A percentile compares a stretch with the other conserved stretches of the same genome.
phyloP scores from a whole-genome alignment of 2,888 invertebrate species.

The Amaurobius ferox region DNA sequence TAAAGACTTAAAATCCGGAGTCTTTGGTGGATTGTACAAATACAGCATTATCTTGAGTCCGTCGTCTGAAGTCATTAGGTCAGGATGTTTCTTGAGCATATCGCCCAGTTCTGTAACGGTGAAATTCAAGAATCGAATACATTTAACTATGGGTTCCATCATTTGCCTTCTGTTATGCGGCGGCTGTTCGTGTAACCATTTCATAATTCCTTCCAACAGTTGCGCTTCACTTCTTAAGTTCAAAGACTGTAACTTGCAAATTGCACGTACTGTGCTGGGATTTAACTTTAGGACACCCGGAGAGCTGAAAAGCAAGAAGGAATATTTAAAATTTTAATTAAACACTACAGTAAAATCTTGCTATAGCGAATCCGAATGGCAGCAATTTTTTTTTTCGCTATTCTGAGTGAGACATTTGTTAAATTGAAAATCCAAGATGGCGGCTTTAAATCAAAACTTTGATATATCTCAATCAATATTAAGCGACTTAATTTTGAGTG shows the following conservation, averaged over 20 bases:
- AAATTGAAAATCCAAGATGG: too few species aligned
- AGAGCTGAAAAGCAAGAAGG: conserved; percentile 36
- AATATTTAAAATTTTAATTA: too few species aligned
- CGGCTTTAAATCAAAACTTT: too few species aligned
- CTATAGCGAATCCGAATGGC: too few species aligned
- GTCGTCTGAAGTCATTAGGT: conserved; percentile 34
- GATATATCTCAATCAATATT: too few species aligned
- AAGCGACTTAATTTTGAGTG: too few species aligned
- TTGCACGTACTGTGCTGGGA: conserved; percentile 20
- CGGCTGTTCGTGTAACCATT: conserved; percentile 15
- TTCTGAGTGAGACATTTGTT: too few species aligned
- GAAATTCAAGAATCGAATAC: conserved; percentile 32
- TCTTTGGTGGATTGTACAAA: conserved; percentile 4
- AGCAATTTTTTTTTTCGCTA: too few species aligned
- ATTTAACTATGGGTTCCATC: conserved; percentile 24
- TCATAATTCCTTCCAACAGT: conserved; percentile 18
- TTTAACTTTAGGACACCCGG: conserved; percentile 1
- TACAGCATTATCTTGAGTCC: conserved; percentile 34
- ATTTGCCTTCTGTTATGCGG: neutral
- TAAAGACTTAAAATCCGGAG: neutral
- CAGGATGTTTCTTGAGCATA: conserved; percentile 17
- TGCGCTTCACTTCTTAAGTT: conserved; percentile 31
- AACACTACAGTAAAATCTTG: too few species aligned
- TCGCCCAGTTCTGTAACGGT: neutral
- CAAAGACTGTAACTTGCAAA: conserved; percentile 33